Percentiles rank a stretch among this genome's conserved stretches.
phyloP scores from a whole-genome alignment of 2,797 vertebrate species.

The Numenius phaeopus region DNA sequence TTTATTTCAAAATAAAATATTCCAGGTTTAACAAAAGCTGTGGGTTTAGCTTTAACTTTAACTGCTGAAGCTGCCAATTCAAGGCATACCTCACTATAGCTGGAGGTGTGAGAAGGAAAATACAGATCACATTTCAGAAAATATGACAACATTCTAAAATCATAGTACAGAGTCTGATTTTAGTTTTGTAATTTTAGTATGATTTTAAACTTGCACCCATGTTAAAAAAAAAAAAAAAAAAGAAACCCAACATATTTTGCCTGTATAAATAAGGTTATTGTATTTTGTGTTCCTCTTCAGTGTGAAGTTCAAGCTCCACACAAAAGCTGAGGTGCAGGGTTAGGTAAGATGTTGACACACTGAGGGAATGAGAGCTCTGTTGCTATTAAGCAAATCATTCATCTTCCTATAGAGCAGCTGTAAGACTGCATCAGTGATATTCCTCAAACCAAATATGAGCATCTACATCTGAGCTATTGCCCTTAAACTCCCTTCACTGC shows the following conservation, averaged over 20 bases:
- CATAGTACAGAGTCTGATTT: background rate
- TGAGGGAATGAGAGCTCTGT: background rate
- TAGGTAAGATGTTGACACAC: background rate
- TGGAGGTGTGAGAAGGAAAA: background rate
- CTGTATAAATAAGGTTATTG: background rate
- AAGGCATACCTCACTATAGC: background rate
- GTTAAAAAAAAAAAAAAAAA: background rate
- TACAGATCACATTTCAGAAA: background rate
- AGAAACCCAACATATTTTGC: background rate
- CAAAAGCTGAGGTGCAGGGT: background rate
- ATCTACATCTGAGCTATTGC: background rate
- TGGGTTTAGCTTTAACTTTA: background rate
- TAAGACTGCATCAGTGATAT: background rate
- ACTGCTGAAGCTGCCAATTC: background rate
- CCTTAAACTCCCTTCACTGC: background rate
- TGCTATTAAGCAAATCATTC: background rate
- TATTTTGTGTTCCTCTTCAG: background rate
- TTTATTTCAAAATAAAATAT: background rate
- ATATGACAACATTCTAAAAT: background rate
- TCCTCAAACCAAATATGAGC: background rate
- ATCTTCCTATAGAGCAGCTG: background rate
- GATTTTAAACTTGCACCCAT: background rate
- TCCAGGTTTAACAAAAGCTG: background rate
- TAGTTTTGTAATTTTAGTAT: background rate
- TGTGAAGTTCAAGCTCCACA: background rate